These are phyloP conservation scores for Cinclus mexicanus DNA, from an alignment of 2,113 vertebrate species.

Conservation along the genomic window DNA sequence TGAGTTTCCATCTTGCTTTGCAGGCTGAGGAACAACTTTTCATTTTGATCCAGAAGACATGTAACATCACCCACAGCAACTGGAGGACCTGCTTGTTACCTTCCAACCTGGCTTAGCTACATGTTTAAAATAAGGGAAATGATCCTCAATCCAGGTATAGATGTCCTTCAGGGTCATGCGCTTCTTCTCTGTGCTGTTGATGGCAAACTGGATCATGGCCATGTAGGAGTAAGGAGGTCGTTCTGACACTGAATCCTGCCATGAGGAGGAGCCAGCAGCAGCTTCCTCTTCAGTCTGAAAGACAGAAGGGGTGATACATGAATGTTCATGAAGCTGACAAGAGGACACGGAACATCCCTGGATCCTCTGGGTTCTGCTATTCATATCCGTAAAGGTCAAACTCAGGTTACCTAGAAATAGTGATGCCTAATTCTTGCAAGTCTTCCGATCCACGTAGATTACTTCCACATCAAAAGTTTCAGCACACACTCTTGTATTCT, in stretches of 20 bases:
- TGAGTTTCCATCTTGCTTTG: neutral
- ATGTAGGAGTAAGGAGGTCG: slow-evolving; percentile 96
- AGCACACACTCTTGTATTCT: neutral
- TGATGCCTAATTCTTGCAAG: neutral
- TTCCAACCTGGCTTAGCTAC: slow-evolving; percentile 96
- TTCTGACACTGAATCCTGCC: slow-evolving; percentile 74
- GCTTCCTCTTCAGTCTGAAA: slow-evolving; percentile 61
- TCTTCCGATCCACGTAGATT: neutral
- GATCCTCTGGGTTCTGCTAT: neutral
- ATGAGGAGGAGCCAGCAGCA: neutral
- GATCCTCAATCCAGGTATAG: slow-evolving; percentile 94
- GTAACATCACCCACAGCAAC: neutral
- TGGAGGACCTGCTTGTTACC: slow-evolving; percentile 71
- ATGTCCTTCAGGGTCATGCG: slow-evolving; percentile 96
- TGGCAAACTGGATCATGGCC: slow-evolving; percentile 98
- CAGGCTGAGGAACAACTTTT: neutral
- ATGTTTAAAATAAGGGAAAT: slow-evolving; percentile 93
- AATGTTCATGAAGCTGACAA: neutral
- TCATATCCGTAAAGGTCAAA: neutral
- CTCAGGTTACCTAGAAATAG: neutral
- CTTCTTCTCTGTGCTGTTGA: slow-evolving; percentile 88
- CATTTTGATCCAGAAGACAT: neutral
- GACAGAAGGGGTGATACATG: neutral
- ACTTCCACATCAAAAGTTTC: neutral
- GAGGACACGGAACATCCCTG: neutral